Conservation (phyloP, 1,140 invertebrate genomes). For the Bombus fervidus region DNA sequence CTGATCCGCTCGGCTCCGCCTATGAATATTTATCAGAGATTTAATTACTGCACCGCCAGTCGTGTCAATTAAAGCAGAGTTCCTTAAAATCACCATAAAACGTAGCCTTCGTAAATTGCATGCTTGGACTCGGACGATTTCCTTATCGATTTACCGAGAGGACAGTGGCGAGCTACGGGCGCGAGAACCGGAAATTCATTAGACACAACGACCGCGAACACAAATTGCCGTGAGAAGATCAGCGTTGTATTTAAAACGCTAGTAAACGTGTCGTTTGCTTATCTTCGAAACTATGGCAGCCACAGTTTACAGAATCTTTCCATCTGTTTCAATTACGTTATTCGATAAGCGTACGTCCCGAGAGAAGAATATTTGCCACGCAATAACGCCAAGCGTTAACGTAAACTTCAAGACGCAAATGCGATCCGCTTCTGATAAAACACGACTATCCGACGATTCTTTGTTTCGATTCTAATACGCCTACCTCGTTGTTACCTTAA, state of each 20-base stretch:
- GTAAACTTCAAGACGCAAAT: background rate
- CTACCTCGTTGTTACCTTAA: too few species aligned
- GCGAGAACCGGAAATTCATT: constrained; percentile 32
- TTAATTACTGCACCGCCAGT: background rate
- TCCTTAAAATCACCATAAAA: background rate
- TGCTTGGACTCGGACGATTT: background rate
- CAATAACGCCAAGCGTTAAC: background rate
- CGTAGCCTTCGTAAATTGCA: background rate
- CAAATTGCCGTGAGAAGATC: constrained; percentile 36
- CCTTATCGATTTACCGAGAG: background rate
- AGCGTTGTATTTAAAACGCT: background rate
- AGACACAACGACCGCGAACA: background rate
- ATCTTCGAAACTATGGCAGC: background rate
- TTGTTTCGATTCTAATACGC: too few species aligned
- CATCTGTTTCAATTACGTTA: background rate
- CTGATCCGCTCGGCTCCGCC: background rate
- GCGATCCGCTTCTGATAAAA: too few species aligned
- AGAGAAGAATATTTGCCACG: background rate
- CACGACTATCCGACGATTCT: too few species aligned
- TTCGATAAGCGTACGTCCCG: background rate
- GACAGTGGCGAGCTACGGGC: background rate
- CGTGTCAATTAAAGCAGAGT: constrained; percentile 5
- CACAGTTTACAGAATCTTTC: background rate
- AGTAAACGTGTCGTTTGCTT: background rate
- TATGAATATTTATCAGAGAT: constrained; percentile 20